These are phyloP conservation scores for Mesorhabditis spiculigera DNA, from an alignment of 2,888 invertebrate species.

Conservation along the genomic window DNA sequence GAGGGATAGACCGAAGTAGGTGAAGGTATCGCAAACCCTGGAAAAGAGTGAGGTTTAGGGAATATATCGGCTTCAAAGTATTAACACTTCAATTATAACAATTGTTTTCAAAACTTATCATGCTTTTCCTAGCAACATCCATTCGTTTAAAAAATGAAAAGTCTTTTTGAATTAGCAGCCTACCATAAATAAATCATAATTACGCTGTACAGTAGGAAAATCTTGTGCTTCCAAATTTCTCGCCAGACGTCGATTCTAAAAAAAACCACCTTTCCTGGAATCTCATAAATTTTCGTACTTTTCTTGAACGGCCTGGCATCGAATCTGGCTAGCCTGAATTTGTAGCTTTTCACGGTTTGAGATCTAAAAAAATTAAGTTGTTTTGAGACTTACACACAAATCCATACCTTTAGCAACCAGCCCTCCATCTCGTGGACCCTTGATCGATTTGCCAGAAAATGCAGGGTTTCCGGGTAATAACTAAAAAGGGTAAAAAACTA, in stretches of 20 bases:
- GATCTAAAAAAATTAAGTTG: background rate
- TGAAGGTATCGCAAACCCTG: slow-evolving; percentile 21
- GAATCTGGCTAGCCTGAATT: background rate
- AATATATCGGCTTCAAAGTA: background rate
- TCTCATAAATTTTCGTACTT: too few relatives aligned
- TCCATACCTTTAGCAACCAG: background rate
- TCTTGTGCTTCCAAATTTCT: slow-evolving; percentile 16
- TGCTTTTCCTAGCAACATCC: too few relatives aligned
- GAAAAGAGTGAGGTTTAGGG: background rate
- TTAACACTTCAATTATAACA: too few relatives aligned
- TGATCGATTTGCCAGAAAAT: slow-evolving; percentile 12
- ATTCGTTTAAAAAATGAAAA: too few relatives aligned
- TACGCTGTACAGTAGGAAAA: slow-evolving; percentile 15
- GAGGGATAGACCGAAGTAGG: slow-evolving; percentile 40
- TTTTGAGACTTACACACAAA: background rate
- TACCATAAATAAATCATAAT: slow-evolving; percentile 30
- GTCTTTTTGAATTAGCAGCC: too few relatives aligned
- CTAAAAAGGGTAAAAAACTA: slow-evolving; percentile 5
- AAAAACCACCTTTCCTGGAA: too few relatives aligned
- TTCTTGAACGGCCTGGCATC: background rate
- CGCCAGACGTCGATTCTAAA: background rate
- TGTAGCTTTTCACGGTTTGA: background rate
- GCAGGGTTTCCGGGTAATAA: slow-evolving; percentile 17
- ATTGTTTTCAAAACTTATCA: too few relatives aligned
- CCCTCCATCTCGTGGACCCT: background rate